Evolutionary conservation across 2,888 invertebrate species (phyloP).

Genomic region (Eupithecia inturbata): DNA sequence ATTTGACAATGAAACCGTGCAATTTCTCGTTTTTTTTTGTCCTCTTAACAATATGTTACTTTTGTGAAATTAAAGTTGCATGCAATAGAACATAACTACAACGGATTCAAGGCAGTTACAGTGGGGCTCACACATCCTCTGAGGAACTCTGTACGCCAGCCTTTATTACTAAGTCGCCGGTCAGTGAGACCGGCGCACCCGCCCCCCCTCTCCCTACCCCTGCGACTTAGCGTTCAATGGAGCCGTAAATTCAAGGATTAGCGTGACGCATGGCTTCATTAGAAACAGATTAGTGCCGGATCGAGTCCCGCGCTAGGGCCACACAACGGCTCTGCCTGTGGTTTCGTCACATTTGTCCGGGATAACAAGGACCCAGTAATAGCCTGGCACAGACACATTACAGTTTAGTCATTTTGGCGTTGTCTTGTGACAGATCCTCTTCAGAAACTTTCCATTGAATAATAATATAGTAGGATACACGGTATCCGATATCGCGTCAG

Average conservation of each 20-base stretch:
- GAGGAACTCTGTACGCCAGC: background rate
- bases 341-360: background rate
- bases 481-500: no score
- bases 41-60: no score
- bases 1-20: no score
- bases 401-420: background rate
- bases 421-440: background rate
- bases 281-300: conserved; percentile 25
- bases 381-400: background rate
- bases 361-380: background rate
- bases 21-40: no score
- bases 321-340: background rate
- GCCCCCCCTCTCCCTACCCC: background rate
- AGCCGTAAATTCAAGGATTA: conserved; percentile 25
- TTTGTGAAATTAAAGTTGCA: no score
- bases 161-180: background rate
- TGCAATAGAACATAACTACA: no score
- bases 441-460: no score
- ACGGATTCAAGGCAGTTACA: no score
- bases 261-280: conserved; percentile 36
- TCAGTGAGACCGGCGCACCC: background rate
- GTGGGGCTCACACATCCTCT: background rate
- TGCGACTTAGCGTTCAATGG: conserved; percentile 19
- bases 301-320: background rate
- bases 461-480: no score